Percentiles rank a stretch among this genome's conserved stretches.
These are phyloP conservation scores for Operophtera brumata DNA, from an alignment of 2,888 invertebrate species.

Conservation along the genomic window DNA sequence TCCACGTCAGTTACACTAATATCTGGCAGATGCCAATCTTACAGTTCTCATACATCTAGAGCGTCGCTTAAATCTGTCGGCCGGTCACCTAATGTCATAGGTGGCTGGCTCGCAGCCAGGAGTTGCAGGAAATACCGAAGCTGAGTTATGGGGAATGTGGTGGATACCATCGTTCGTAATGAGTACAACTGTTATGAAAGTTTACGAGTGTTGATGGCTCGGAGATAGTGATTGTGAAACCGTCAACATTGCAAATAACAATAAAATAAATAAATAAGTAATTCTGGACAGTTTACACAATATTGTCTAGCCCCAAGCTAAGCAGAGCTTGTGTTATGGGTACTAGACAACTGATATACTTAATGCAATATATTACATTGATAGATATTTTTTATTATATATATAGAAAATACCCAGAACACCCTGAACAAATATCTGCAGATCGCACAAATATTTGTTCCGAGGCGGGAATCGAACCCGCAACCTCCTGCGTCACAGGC, in stretches of 20 bases:
- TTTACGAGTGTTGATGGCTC: conserved; percentile 3
- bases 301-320: too few species aligned
- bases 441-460: too few species aligned
- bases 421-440: too few species aligned
- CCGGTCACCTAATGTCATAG: conserved; percentile 28
- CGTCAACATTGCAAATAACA: background rate
- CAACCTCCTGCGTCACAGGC: too few species aligned
- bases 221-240: conserved; percentile 6
- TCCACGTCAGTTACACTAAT: background rate
- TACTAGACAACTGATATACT: too few species aligned
- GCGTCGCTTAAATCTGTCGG: conserved; percentile 22
- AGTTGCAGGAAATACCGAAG: conserved; percentile 30
- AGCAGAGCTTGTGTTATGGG: too few species aligned
- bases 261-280: too few species aligned
- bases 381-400: too few species aligned
- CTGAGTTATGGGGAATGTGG: conserved; percentile 27
- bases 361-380: too few species aligned
- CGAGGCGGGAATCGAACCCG: too few species aligned
- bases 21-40: conserved; percentile 1
- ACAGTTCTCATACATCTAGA: conserved; percentile 12
- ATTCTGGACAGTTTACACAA: too few species aligned
- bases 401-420: too few species aligned
- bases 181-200: conserved; percentile 14
- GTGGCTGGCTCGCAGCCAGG: conserved; percentile 27
- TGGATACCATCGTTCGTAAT: conserved; percentile 21